These are phyloP conservation scores for Raja brachyura DNA, from an alignment of 2,113 vertebrate species.

Conservation along the genomic window DNA sequence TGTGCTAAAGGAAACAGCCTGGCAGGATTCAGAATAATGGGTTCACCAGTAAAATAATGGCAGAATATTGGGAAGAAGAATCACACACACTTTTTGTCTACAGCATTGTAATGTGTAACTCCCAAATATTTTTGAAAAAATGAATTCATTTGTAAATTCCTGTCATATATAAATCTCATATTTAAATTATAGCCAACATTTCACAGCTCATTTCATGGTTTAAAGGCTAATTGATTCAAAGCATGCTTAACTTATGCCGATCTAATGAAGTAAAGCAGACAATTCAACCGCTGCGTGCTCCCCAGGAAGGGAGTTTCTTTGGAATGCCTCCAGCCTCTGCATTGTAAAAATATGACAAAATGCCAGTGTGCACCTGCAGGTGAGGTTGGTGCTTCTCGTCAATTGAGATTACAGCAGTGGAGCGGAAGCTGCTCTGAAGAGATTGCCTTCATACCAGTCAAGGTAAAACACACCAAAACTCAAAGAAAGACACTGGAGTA, in stretches of 20 bases:
- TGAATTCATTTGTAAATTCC: neutral
- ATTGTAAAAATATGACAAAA: neutral
- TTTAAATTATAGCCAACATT: neutral
- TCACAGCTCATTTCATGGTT: neutral
- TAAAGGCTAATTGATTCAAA: neutral
- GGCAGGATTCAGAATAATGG: too few relatives aligned
- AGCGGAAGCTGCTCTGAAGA: neutral
- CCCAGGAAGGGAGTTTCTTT: neutral
- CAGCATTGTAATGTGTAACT: neutral
- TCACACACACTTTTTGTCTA: neutral
- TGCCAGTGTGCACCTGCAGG: neutral
- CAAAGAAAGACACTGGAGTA: too few relatives aligned
- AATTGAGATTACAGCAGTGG: neutral
- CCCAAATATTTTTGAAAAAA: neutral
- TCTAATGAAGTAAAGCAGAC: neutral
- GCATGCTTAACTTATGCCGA: neutral
- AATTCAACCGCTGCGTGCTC: neutral
- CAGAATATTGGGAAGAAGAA: neutral
- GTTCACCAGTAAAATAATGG: neutral
- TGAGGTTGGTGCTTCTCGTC: neutral
- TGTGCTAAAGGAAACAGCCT: too few relatives aligned
- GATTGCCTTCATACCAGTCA: neutral
- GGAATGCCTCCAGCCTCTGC: neutral
- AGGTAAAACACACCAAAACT: neutral
- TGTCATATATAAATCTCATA: neutral